Evolutionary conservation across 2,113 vertebrate genomes (phyloP).

Genomic region (Motacilla tschutschensis): DNA sequence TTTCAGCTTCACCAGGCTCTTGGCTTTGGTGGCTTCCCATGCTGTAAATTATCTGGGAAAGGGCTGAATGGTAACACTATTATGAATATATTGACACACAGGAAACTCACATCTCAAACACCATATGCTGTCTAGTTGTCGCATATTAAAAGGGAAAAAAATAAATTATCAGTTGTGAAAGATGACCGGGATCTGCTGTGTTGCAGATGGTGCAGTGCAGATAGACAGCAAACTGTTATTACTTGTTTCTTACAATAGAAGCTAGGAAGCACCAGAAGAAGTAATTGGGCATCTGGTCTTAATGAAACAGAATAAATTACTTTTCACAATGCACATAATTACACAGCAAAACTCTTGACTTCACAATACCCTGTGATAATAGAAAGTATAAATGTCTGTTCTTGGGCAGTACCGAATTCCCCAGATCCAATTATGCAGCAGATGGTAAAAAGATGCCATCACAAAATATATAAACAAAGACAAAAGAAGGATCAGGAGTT

Average conservation of each 20-base stretch:
- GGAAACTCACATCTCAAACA: neutral
- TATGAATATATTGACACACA: neutral
- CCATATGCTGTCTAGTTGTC: neutral
- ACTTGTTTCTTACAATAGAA: neutral
- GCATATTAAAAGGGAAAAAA: neutral
- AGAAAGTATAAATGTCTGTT: neutral
- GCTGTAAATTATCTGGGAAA: neutral
- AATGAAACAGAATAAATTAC: constrained; percentile 13
- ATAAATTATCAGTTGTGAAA: neutral
- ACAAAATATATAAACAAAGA: neutral
- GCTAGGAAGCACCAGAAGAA: neutral
- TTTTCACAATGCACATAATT: constrained; percentile 23
- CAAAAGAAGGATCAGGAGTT: neutral
- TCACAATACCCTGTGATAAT: neutral
- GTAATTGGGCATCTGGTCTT: neutral
- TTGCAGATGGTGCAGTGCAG: neutral
- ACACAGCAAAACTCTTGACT: constrained; percentile 1
- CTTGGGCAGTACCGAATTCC: neutral
- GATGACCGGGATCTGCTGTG: neutral
- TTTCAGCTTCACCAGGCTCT: neutral
- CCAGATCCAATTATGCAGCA: neutral
- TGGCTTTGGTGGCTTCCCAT: neutral
- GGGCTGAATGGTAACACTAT: neutral
- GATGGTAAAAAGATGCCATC: neutral
- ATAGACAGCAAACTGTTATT: neutral